Conservation (phyloP, 2,113 vertebrate genomes). For the Salminus brasiliensis region DNA sequence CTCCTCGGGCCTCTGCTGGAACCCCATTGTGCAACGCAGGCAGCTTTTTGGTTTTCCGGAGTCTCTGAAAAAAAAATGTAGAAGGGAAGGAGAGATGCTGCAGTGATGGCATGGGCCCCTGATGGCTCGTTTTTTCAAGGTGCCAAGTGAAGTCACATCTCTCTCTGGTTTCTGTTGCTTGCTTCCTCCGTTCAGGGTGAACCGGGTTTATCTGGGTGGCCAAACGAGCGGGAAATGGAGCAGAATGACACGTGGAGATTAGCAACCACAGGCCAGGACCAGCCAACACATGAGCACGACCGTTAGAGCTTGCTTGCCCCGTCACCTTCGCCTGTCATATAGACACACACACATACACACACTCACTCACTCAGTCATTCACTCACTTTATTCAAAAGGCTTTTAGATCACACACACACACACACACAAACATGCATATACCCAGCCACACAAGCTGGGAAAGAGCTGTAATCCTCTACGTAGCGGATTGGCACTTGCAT, state of each 20-base stretch:
- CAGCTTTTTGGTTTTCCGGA: slow-evolving; percentile 79
- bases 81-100: slow-evolving; percentile 72
- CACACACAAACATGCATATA: neutral
- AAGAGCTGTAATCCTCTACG: neutral
- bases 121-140: slow-evolving; percentile 48
- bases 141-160: slow-evolving; percentile 49
- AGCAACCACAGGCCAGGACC: slow-evolving; percentile 70
- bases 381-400: no score
- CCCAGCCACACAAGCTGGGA: slow-evolving; percentile 14
- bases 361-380: neutral
- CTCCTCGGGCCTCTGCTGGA: slow-evolving; percentile 56
- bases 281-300: slow-evolving; percentile 49
- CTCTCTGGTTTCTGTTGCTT: slow-evolving; percentile 52
- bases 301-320: slow-evolving; percentile 51
- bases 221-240: slow-evolving; percentile 60
- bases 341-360: slow-evolving; percentile 16
- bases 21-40: slow-evolving; percentile 75
- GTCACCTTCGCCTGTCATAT: slow-evolving; percentile 24
- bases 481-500: no score
- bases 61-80: slow-evolving; percentile 61
- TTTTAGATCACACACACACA: no score
- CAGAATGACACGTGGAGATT: slow-evolving; percentile 61
- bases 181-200: slow-evolving; percentile 56
- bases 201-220: slow-evolving; percentile 56
- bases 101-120: slow-evolving; percentile 57